Evolutionary conservation across 2,113 vertebrate species (phyloP).

Genomic region (Xyrauchen texanus): DNA sequence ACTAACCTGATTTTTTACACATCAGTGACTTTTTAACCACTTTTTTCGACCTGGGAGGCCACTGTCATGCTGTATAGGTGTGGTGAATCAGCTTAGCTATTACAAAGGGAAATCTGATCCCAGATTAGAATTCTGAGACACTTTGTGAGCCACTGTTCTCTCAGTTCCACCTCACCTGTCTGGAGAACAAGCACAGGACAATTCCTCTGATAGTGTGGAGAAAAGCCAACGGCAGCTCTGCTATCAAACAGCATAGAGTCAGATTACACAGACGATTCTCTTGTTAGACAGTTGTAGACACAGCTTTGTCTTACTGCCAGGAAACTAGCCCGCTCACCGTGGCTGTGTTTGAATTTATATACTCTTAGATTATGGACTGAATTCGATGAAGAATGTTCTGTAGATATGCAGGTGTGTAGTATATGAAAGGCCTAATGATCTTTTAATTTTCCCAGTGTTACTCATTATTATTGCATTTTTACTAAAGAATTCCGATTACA

Average conservation of each 20-base stretch:
- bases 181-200: neutral
- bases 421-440: too few relatives aligned
- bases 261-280: conserved; percentile 37
- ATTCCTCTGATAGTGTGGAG: conserved; percentile 36
- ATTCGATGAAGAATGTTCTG: neutral
- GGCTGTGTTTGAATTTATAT: neutral
- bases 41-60: too few relatives aligned
- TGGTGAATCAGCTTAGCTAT: conserved; percentile 17
- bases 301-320: conserved; percentile 27
- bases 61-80: neutral
- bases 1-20: too few relatives aligned
- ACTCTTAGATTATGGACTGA: neutral
- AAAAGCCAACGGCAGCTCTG: neutral
- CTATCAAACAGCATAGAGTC: conserved; percentile 27
- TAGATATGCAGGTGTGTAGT: too few relatives aligned
- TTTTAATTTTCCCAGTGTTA: too few relatives aligned
- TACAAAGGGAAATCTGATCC: conserved; percentile 8
- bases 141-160: conserved; percentile 12
- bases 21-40: too few relatives aligned
- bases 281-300: conserved; percentile 23
- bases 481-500: too few relatives aligned
- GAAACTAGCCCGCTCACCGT: conserved; percentile 30
- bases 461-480: too few relatives aligned
- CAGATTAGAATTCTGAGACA: conserved; percentile 12
- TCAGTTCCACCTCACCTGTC: conserved; percentile 7